Percentiles rank a stretch among this genome's conserved stretches.
phyloP scores from a whole-genome alignment of 2,888 invertebrate genomes.

The Eristalinus sepulchralis region DNA sequence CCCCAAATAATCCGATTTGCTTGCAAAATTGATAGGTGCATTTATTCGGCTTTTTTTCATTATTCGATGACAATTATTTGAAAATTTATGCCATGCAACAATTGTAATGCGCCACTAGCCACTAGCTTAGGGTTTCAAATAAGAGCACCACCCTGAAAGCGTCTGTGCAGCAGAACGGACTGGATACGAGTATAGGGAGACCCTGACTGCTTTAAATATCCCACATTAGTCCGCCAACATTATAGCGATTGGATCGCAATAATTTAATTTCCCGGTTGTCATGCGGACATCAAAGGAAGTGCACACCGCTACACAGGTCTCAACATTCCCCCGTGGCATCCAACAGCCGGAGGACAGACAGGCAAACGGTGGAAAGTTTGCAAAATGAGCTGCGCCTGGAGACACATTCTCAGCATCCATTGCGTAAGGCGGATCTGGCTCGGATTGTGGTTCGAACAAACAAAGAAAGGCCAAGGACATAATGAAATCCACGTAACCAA shows the following conservation, averaged over 20 bases:
- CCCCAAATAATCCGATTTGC: too few relatives aligned
- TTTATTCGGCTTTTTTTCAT: too few relatives aligned
- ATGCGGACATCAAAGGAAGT: constrained; percentile 30
- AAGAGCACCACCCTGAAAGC: not conserved
- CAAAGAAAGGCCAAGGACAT: not conserved
- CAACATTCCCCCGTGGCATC: not conserved
- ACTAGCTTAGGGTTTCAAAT: too few relatives aligned
- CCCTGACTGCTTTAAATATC: not conserved
- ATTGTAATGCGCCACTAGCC: too few relatives aligned
- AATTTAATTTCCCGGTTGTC: constrained; percentile 20
- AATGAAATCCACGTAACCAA: not conserved
- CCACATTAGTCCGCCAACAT: not conserved
- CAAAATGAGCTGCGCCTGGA: not conserved
- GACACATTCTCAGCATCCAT: constrained; percentile 9
- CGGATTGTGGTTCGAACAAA: not conserved
- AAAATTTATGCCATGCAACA: too few relatives aligned
- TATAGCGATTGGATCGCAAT: not conserved
- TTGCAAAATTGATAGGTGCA: too few relatives aligned
- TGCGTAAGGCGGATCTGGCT: not conserved
- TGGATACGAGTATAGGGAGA: not conserved
- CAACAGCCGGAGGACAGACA: not conserved
- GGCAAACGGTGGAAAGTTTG: not conserved
- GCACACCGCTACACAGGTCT: constrained; percentile 8
- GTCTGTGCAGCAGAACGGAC: not conserved
- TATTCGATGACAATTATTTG: too few relatives aligned